Conservation (phyloP, 2,113 vertebrate species). For the Capricornis sumatraensis region DNA sequence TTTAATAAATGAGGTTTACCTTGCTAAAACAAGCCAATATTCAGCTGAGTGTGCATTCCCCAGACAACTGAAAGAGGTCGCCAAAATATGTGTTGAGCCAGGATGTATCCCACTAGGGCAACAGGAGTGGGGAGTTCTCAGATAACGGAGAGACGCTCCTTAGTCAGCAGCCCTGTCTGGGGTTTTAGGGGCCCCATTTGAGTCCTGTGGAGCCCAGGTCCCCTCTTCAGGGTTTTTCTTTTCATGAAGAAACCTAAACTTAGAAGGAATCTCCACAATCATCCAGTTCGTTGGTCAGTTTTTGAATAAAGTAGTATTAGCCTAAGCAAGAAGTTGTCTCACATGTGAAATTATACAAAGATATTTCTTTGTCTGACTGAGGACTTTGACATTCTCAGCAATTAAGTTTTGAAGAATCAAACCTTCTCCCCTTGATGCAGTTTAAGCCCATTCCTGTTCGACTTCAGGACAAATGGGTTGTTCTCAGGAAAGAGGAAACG, state of each 20-base stretch:
- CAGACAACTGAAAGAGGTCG: neutral
- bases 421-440: neutral
- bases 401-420: neutral
- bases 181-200: neutral
- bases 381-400: neutral
- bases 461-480: neutral
- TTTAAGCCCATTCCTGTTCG: neutral
- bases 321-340: neutral
- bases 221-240: neutral
- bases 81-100: neutral
- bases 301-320: neutral
- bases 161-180: neutral
- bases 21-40: constrained; percentile 24
- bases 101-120: neutral
- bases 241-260: neutral
- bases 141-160: neutral
- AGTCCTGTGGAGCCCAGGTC: neutral
- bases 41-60: neutral
- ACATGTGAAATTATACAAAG: neutral
- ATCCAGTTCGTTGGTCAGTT: neutral
- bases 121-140: neutral
- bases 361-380: neutral
- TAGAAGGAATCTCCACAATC: neutral
- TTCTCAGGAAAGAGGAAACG: neutral
- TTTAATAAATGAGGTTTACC: constrained; percentile 40